Evolutionary conservation across 2,888 invertebrate genomes (phyloP), one percentile per base, ranked within the genome.

Genomic region (Agrochola lychnidis): DNA sequence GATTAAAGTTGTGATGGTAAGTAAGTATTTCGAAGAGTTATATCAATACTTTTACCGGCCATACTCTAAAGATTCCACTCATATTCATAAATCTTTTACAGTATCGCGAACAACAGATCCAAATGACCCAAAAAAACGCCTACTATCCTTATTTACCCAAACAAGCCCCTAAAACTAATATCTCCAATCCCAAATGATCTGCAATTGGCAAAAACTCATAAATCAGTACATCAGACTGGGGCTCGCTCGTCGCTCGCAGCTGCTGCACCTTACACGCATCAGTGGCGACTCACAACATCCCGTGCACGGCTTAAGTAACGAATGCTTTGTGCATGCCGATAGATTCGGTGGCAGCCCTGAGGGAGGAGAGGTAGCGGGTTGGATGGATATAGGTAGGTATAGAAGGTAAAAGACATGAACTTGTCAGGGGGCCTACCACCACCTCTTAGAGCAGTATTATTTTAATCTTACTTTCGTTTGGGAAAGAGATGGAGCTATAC

Each of bases 281-380:
- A 92, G 89, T 93, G 94, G 90, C 91, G 91, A 90, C 94, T 93
- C 94, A 93, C 95, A 95, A 93, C 95, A 93, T 93, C 93, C 93
- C 91, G 88, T 85, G 90, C 90, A 82, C 88, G 91, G 92, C 90
- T 90, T 93, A 93, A 93, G 94, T 93, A 94, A 94, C 94, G 93
- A 93, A 93, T 93, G 95, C 96, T 96, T 96, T 96, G 96, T 96
- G 94, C 93, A 93, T 94, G 94, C 96, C 96, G 96, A 94, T 95
- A 93, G 94, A 93, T 94, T 93, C 91, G 89, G 88, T 79, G 79
- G 57, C 42, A 70, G 87, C 89, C 78, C 40, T 79, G 88, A 91
- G 89, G 51, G 1, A 89, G 0, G 63, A 70, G 88, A 79, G 45
- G 36, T 14, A 87, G 91, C 91, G 92, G 63, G 30, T 63, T 48